A percentile compares a stretch with the other conserved stretches of the same genome.
Conservation (phyloP, 2,888 invertebrate genomes). For the Dynastes tityus region DNA sequence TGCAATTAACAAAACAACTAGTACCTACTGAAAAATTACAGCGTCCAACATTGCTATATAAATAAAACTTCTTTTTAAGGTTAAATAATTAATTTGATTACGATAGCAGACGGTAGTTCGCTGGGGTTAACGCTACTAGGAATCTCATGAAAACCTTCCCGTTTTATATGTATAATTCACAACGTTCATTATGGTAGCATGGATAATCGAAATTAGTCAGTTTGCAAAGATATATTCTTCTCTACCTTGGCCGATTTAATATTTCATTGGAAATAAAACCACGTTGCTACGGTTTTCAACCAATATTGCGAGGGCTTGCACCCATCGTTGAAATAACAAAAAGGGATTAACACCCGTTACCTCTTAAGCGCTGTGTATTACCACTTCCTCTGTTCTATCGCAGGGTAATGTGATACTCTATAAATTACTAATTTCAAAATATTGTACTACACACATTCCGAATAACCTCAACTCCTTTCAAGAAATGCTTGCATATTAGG, state of each 20-base stretch:
- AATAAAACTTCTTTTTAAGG: neutral
- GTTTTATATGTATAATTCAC: neutral
- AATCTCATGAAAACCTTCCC: neutral
- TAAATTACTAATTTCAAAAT: conserved; percentile 4
- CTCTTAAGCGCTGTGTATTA: neutral
- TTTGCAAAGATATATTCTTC: neutral
- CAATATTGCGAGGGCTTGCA: neutral
- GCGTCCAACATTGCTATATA: neutral
- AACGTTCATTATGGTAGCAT: neutral
- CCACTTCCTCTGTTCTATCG: neutral
- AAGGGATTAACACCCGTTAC: neutral
- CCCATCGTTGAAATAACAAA: neutral
- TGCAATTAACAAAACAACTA: neutral
- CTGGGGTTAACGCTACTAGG: neutral
- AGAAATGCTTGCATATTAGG: neutral
- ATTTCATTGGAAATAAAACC: conserved; percentile 2
- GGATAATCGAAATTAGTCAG: neutral
- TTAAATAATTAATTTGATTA: conserved; percentile 7
- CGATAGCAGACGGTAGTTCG: neutral
- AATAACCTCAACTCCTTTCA: neutral
- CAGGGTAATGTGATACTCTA: neutral
- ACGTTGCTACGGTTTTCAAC: neutral
- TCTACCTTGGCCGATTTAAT: neutral
- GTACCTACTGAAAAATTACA: neutral
- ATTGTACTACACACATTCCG: neutral